Percentiles rank a stretch among this genome's conserved stretches.
These are phyloP conservation scores for Meteorus cinctellus DNA, from an alignment of 2,888 invertebrate genomes.

Conservation along the genomic window DNA sequence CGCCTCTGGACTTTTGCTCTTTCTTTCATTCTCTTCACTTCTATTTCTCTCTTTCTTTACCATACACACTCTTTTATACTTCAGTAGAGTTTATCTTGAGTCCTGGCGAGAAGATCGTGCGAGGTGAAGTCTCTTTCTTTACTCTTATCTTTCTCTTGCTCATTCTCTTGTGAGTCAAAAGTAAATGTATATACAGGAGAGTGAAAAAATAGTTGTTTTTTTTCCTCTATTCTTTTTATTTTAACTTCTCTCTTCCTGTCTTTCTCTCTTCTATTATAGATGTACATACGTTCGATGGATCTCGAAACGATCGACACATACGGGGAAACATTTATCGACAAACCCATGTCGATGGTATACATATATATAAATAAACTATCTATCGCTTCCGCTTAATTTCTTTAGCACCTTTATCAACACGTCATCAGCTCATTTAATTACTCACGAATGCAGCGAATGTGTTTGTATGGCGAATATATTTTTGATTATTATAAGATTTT, in stretches of 20 bases:
- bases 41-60: constrained; percentile 20
- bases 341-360: background rate
- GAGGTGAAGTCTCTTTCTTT: constrained; percentile 22
- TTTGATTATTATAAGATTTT: background rate
- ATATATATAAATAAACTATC: constrained; percentile 2
- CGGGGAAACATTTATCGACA: constrained; percentile 29
- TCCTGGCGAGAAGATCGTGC: constrained; percentile 38
- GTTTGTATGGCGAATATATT: background rate
- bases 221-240: background rate
- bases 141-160: constrained; percentile 2
- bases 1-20: constrained; percentile 50
- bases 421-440: constrained; percentile 22
- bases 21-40: constrained; percentile 38
- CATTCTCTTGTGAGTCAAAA: constrained; percentile 6
- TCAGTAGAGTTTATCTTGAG: constrained; percentile 30
- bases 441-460: background rate
- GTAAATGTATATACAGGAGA: background rate
- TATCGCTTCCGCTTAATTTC: constrained; percentile 16
- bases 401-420: constrained; percentile 9
- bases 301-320: constrained; percentile 40
- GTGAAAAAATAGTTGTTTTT: background rate
- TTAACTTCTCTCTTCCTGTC: background rate
- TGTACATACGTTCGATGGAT: constrained; percentile 46
- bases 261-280: constrained; percentile 11
- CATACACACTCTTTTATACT: background rate